These are phyloP conservation scores for Brotula barbata DNA, from an alignment of 2,797 vertebrate species.

Conservation along the genomic window DNA sequence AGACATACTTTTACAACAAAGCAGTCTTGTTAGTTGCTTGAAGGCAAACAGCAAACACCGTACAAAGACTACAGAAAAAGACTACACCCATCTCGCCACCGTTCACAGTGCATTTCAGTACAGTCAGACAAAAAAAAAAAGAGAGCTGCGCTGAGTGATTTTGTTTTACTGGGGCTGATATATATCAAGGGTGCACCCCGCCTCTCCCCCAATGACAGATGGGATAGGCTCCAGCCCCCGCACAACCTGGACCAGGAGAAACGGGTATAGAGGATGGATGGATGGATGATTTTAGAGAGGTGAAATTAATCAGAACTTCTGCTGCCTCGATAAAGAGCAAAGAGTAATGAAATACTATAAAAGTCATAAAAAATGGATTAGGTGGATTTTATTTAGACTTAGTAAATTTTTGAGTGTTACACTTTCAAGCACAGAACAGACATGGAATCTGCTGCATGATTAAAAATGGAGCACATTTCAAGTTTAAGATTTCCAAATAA, in stretches of 20 bases:
- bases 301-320: not conserved
- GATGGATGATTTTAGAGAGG: too few species aligned
- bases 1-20: conserved; percentile 44
- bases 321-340: not conserved
- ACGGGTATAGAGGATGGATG: too few species aligned
- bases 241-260: too few species aligned
- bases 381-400: not conserved
- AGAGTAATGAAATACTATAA: not conserved
- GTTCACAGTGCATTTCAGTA: conserved; percentile 18
- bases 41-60: conserved; percentile 32
- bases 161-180: not conserved
- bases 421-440: not conserved
- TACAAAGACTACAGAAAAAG: conserved; percentile 24
- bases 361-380: not conserved
- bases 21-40: conserved; percentile 35
- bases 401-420: not conserved
- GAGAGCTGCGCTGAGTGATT: not conserved
- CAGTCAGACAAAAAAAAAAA: conserved; percentile 9
- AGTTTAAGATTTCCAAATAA: too few species aligned
- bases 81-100: not conserved
- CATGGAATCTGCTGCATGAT: not conserved
- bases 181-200: too few species aligned
- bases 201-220: too few species aligned
- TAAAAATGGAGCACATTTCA: too few species aligned
- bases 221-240: too few species aligned